phyloP scores from a whole-genome alignment of 2,888 invertebrate species.

The Selenia dentaria region DNA sequence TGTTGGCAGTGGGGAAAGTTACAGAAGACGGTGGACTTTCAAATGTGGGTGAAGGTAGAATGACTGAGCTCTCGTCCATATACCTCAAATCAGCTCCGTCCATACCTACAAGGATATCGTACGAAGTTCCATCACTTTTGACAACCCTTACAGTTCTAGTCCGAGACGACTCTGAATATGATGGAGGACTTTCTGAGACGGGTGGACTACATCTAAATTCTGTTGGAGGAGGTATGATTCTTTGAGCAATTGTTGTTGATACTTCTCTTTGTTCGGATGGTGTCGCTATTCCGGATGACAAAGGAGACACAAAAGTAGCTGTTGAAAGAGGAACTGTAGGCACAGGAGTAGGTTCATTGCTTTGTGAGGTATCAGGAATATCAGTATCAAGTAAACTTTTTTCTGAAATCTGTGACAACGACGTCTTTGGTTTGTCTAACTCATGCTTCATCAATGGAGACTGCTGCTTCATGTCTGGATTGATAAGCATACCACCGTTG shows the following conservation, averaged over 20 bases:
- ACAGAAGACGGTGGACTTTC: conserved; percentile 90
- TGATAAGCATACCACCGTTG: conserved; percentile 81
- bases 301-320: conserved; percentile 65
- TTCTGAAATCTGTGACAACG: conserved; percentile 86
- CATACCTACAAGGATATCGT: conserved; percentile 90
- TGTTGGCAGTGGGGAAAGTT: conserved; percentile 84
- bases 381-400: conserved; percentile 86
- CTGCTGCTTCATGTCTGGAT: conserved; percentile 62
- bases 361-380: conserved; percentile 70
- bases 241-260: conserved; percentile 84
- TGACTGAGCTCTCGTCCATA: conserved; percentile 96
- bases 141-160: conserved; percentile 82
- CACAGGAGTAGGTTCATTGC: conserved; percentile 54
- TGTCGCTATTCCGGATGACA: conserved; percentile 71
- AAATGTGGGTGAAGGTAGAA: conserved; percentile 90
- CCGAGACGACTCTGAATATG: conserved; percentile 80
- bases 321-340: conserved; percentile 60
- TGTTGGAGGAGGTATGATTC: conserved; percentile 90
- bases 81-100: conserved; percentile 94
- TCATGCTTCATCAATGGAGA: conserved; percentile 64
- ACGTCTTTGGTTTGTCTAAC: conserved; percentile 65
- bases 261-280: conserved; percentile 75
- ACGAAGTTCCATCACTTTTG: conserved; percentile 86
- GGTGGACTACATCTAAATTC: conserved; percentile 89
- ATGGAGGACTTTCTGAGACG: conserved; percentile 86